Evolutionary conservation across 23 tunicate genomes (phyloP), one percentile per base, ranked within the genome.

Genomic region (Aplidium turbinatum): DNA sequence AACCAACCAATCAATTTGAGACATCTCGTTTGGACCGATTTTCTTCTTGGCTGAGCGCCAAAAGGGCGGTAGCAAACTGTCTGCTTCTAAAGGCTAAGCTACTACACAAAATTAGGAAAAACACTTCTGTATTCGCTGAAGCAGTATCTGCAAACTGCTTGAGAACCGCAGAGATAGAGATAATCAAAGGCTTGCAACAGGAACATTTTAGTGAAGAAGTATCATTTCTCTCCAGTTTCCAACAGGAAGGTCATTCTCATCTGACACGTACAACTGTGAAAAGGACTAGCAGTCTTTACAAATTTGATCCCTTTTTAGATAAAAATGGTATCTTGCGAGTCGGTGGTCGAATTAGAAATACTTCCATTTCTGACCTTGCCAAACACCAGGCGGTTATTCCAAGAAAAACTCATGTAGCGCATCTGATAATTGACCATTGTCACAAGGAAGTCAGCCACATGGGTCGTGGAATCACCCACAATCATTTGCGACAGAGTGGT

Each of bases 401-500:
- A 4, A 31, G 29, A 62, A 7, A 23, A 11, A 19, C 24, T 31
- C 69, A 62, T 38, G 22, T 62, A 24, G 29, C 69, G 18, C 19
- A 31, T 11, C 9, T 62, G 69, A 62, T 62, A 24, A 28, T 62
- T 19, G 18, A n/a, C 26, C 38, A 62, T 28, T 62, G 29, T 28
- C 69, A 25, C 39, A 32, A 62, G 19, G 69, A 62, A 31, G 39
- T 62, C 29, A 24, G 39, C 69, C 69, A 62, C 22, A 11, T 62
- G 6, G 69, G 69, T 7, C 19, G 69, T 4, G 38, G 69, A 7
- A 62, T 28, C 9, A 62, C 69, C 20, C 69, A 62, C 13, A 62
- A 62, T 62, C 38, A 62, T 62, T 19, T 62, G 4, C 13, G 69
- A 18, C 69, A 62, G 20, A 62, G 29, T 28, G 69, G 69, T 4